Evolutionary conservation across 2,888 invertebrate species (phyloP), one percentile per base, ranked within the genome.

Genomic region (Hirtodrosophila cameraria): DNA sequence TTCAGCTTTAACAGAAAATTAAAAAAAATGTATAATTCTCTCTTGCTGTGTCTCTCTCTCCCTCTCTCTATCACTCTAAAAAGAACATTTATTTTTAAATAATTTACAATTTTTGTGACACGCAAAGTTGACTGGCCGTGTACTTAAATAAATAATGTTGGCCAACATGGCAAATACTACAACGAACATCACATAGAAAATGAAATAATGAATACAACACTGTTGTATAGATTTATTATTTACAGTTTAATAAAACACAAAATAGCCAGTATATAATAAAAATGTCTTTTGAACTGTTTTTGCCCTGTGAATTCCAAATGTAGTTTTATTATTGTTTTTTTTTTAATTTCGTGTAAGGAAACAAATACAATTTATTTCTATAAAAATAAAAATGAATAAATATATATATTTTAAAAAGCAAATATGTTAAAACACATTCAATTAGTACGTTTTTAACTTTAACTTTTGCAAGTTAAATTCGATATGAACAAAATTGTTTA

Each of bases 61-160:
- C 3, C 23, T n/a, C n/a, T n/a, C n/a, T n/a, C n/a, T n/a, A n/a
- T n/a, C n/a, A n/a, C n/a, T n/a, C 6, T 7, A 23, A 23, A 23
- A 23, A 8, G 12, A 36, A 43, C 16, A 53, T 39, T 42, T 43
- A 18, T 43, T 52, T 62, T 43, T 61, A 45, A 68, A 74, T 74
- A 73, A 58, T 74, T 67, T 2, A 62, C 52, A 41, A 68, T 42
- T 74, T 78, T 59, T 74, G 49, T 59, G 75, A 68, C 75, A 74
- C 73, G 79, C 73, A 74, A 78, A 62, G 50, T 58, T 77, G 61
- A 42, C 52, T 58, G 57, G 52, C 58, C 38, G 12, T 50, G 49
- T 31, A 16, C 45, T 27, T 73, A 48, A 73, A 73, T 73, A 73
- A 73, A 67, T 73, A 61, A 73, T 73, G 25, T 27, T 53, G 30